phyloP scores from a whole-genome alignment of 1,140 invertebrate genomes.

The Rhyacophila brunnea region DNA sequence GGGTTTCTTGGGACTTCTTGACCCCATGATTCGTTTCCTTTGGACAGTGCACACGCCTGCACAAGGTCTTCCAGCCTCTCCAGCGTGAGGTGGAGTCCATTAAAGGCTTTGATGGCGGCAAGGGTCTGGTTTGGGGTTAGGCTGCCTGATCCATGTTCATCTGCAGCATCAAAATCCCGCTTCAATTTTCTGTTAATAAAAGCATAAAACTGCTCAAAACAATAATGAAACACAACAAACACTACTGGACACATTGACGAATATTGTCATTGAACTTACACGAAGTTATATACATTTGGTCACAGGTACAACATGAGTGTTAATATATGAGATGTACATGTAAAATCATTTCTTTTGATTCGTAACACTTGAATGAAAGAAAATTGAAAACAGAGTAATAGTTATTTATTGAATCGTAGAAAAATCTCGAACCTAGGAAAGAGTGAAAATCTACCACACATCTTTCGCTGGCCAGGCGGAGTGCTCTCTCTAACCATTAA shows the following conservation, averaged over 20 bases:
- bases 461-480: too few relatives aligned
- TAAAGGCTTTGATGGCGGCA: constrained; percentile 18
- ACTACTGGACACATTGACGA: too few relatives aligned
- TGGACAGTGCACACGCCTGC: constrained; percentile 34
- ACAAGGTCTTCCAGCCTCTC: constrained; percentile 12
- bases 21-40: constrained; percentile 41
- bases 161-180: constrained; percentile 47
- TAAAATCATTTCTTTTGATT: too few relatives aligned
- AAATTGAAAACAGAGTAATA: too few relatives aligned
- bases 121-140: constrained; percentile 34
- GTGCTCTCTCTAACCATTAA: too few relatives aligned
- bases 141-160: constrained; percentile 34
- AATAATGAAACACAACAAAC: too few relatives aligned
- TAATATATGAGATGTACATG: too few relatives aligned
- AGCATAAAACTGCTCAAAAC: too few relatives aligned
- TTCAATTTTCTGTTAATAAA: constrained; percentile 38
- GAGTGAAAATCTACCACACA: too few relatives aligned
- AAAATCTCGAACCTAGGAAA: too few relatives aligned
- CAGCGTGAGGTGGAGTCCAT: constrained; percentile 11
- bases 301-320: not conserved
- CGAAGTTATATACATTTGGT: not conserved
- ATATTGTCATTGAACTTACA: not conserved
- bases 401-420: too few relatives aligned
- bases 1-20: constrained; percentile 33
- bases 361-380: too few relatives aligned